Base-by-base conservation (phyloP, 2,113 vertebrate genomes). In the Gorsachius goisagi region DNA sequence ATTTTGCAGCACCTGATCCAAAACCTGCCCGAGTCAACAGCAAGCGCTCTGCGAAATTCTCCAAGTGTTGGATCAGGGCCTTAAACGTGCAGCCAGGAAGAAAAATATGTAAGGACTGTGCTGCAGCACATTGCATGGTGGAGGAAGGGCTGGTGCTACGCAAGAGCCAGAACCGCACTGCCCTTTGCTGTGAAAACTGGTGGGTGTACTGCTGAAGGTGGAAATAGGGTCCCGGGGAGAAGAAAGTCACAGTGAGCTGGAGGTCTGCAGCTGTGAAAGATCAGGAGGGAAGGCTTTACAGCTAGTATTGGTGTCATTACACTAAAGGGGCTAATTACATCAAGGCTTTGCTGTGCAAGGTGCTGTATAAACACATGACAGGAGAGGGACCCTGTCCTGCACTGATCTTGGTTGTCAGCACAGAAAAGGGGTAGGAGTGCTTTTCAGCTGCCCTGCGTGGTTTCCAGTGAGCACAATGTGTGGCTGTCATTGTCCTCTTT, bases 1-100 rank as follows among this genome's bases (percentile, higher is more conserved):
- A n/a, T n/a, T n/a, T n/a, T n/a, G n/a, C 50, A 68, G 73, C 72
- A 80, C 86, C 93, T 92, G 82, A 90, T 83, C 83, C 89, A 80
- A 92, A 63, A 71, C 55, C 73, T 74, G 77, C 81, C 89, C 1
- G 0, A 75, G 72, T 47, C 58, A 2, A 30, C 4, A 45, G 85
- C 63, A 53, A 86, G 39, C 2, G 4, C 71, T 71, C 69, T 19
- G 28, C 2, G 1, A 52, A 26, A 71, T 90, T 71, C 66, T 85
- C 44, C 0, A 5, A 47, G 56, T 18, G 14, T 10, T 96, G 92
- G 88, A 68, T 64, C 21, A 5, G 49, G 41, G 52, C 58, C 71
- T 88, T 73, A 19, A 52, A 72, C 3, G 2, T 39, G 90, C 74
- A 94, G 82, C 85, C 92, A 85, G 85, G n/a, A 79, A 72, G 53